These are phyloP conservation scores for Corythornis madagascariensis DNA, from an alignment of 2,113 vertebrate genomes.

Conservation along the genomic window DNA sequence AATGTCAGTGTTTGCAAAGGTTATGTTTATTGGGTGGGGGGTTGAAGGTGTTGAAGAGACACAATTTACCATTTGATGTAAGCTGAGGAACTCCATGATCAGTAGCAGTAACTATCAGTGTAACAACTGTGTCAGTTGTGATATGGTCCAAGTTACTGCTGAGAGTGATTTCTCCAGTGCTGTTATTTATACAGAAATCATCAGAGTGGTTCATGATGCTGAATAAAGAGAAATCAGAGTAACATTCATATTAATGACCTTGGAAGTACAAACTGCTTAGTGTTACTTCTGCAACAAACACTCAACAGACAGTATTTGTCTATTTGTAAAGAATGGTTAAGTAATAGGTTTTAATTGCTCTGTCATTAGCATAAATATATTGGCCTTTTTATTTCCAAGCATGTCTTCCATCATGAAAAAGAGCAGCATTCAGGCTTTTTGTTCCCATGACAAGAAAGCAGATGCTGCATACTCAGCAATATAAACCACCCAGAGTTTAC, in stretches of 20 bases:
- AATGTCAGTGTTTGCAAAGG: neutral
- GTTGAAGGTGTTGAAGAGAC: neutral
- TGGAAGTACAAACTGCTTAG: neutral
- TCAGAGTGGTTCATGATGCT: slow-evolving; percentile 70
- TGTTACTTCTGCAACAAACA: neutral
- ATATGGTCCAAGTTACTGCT: slow-evolving; percentile 59
- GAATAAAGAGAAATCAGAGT: neutral
- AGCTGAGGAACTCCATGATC: slow-evolving; percentile 76
- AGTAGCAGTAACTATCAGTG: slow-evolving; percentile 67
- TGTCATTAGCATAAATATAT: neutral
- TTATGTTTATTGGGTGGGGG: neutral
- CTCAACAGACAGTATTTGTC: neutral
- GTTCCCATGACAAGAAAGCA: neutral
- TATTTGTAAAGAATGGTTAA: neutral
- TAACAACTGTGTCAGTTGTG: slow-evolving; percentile 61
- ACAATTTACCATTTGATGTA: slow-evolving; percentile 70
- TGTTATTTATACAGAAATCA: slow-evolving; percentile 69
- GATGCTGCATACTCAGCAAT: neutral
- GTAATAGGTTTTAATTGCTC: neutral
- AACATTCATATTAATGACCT: neutral
- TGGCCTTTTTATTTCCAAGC: neutral
- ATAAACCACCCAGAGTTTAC: neutral
- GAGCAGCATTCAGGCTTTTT: neutral
- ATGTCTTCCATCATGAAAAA: neutral
- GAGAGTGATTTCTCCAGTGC: slow-evolving; percentile 75